These are phyloP conservation scores for Nasalis larvatus DNA, from an alignment of 2,113 vertebrate genomes.

Conservation along the genomic window DNA sequence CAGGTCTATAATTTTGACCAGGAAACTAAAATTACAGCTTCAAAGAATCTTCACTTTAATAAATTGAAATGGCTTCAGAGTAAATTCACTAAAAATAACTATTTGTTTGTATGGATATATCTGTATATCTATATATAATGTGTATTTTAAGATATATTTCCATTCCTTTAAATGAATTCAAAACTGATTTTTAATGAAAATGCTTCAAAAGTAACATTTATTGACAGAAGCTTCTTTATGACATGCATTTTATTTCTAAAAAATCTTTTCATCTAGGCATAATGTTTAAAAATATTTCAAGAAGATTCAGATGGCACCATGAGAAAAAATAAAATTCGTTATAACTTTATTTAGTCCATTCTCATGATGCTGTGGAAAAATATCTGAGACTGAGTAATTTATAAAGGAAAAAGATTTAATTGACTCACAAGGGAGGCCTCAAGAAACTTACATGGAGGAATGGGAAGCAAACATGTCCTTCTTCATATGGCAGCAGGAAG, in stretches of 20 bases:
- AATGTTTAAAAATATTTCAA: not conserved
- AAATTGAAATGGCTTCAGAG: not conserved
- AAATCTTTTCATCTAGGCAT: not conserved
- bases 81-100: not conserved
- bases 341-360: not conserved
- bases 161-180: not conserved
- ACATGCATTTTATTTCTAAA: not conserved
- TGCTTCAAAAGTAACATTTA: not conserved
- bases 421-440: too few relatives aligned
- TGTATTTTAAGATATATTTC: too few relatives aligned
- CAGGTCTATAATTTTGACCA: not conserved
- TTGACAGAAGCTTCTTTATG: not conserved
- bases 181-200: not conserved
- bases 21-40: conserved; percentile 28
- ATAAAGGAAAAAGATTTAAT: too few relatives aligned
- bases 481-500: too few relatives aligned
- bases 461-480: too few relatives aligned
- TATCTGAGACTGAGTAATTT: too few relatives aligned
- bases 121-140: too few relatives aligned
- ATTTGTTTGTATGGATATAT: not conserved
- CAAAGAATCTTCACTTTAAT: not conserved
- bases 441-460: too few relatives aligned
- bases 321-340: not conserved
- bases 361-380: too few relatives aligned
- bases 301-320: not conserved